Base-by-base conservation (phyloP, 2,888 invertebrate species). In the Petrolisthes manimaculis region DNA sequence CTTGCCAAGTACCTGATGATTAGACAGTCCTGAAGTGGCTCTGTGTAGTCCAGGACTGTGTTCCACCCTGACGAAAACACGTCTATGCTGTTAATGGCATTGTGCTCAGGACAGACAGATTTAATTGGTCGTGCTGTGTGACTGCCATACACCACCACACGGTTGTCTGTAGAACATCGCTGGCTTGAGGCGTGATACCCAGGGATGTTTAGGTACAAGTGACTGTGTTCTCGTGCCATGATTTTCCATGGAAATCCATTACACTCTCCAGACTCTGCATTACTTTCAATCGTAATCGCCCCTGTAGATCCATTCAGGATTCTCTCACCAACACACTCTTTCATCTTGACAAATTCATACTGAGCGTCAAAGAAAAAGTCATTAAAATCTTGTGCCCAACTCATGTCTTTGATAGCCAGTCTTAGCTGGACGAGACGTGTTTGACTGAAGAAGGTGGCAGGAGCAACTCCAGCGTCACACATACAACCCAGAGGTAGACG, bases 221-320 rank as follows among this genome's bases (percentile, higher is more conserved):
- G 96, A 74, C 89, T 85, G 87, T 95, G 95, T 91, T 96, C 95
- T 91, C 96, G 95, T 0, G 96, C 96, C 92, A 96, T 96, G 87
- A 96, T 95, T 0, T 96, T 93, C 96, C 96, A 96, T 0, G 96
- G 96, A 92, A 96, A 95, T 92, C 95, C 95, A 55, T 95, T 95
- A 92, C 96, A 96, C 93, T 96, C 96, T 8, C 77, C 79, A n/a
- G 61, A 37, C 18, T 69, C 83, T n/a, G 12, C 54, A 18, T 81
- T 61, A 55, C 81, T 82, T 51, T 53, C n/a, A 9, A 86, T 81
- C 4, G 55, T 24, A 56, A 88, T 83, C 8, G 79, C 67, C 0
- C 96, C 96, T 92, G 96, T 96, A 61, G 95, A 95, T 1, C 96
- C 96, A 89, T 95, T 94, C 3, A 96, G 93, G 91, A 95, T 93